phyloP scores from a whole-genome alignment of 1,140 invertebrate species.

The Pectinophora gossypiella region DNA sequence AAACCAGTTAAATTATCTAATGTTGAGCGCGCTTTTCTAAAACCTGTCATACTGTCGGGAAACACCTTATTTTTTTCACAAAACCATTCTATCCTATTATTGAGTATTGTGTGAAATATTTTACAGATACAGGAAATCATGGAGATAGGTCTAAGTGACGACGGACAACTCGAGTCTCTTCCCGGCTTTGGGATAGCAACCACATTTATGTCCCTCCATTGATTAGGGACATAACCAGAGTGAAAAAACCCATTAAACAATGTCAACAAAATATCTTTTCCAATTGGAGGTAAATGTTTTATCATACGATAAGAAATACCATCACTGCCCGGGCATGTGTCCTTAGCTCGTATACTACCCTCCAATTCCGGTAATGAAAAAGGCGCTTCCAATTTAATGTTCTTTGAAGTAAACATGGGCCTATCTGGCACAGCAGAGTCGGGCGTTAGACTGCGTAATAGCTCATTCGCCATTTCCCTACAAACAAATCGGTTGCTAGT shows the following conservation, averaged over 20 bases:
- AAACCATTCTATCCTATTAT: conserved; percentile 24
- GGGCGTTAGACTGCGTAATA: neutral
- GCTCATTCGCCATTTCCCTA: neutral
- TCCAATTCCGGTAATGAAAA: neutral
- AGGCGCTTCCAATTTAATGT: neutral
- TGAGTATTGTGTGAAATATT: conserved; percentile 25
- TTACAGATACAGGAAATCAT: conserved; percentile 29
- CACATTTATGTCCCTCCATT: conserved; percentile 36
- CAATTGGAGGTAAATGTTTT: neutral
- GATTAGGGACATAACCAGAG: conserved; percentile 15
- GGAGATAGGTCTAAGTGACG: conserved; percentile 26
- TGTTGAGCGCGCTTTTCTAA: conserved; percentile 19
- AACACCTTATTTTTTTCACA: conserved; percentile 16
- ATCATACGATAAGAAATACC: conserved; percentile 12
- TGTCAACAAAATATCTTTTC: conserved; percentile 4
- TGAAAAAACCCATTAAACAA: conserved; percentile 12
- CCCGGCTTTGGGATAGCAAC: conserved; percentile 32
- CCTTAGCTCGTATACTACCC: neutral
- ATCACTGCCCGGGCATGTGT: neutral
- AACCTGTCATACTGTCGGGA: conserved; percentile 16
- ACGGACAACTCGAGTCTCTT: conserved; percentile 11
- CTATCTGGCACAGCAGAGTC: neutral
- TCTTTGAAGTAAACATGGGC: neutral
- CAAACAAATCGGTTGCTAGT: neutral
- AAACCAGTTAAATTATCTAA: conserved; percentile 15